A percentile compares a stretch with the other conserved stretches of the same genome.
Evolutionary conservation across 2,113 vertebrate species (phyloP).

Genomic region (Sporophila hypoxantha): DNA sequence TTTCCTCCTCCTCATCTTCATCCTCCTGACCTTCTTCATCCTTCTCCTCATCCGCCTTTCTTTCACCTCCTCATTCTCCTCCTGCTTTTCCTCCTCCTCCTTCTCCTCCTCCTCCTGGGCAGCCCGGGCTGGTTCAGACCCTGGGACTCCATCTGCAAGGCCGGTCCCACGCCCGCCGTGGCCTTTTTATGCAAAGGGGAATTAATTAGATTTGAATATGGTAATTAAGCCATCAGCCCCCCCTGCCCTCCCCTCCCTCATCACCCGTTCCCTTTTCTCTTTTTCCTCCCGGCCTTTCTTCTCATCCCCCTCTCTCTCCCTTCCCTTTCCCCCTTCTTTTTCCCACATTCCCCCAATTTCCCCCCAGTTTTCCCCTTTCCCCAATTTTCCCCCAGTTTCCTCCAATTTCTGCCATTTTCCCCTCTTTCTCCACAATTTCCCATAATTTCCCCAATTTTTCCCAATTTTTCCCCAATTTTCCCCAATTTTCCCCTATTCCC

Average conservation of each 20-base stretch:
- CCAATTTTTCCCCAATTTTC: too few relatives aligned
- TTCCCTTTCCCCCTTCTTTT: background rate
- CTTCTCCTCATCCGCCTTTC: too few relatives aligned
- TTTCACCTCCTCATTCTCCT: rapidly evolving
- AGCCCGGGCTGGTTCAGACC: constrained; percentile 49
- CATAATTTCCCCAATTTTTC: too few relatives aligned
- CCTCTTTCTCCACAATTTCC: too few relatives aligned
- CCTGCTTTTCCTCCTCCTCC: background rate
- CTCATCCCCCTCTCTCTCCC: background rate
- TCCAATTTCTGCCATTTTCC: background rate
- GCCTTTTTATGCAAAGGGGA: constrained; percentile 77
- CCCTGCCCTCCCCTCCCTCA: background rate
- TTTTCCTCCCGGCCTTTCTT: constrained; percentile 7
- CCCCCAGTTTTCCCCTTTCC: background rate
- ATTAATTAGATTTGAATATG: constrained; percentile 83
- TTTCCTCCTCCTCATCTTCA: rapidly evolving
- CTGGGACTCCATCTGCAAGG: constrained; percentile 71
- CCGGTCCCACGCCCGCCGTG: constrained; percentile 67
- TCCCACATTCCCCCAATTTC: too few relatives aligned
- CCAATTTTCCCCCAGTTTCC: too few relatives aligned
- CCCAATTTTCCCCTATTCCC: background rate
- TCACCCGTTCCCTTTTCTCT: background rate
- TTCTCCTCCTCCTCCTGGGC: background rate
- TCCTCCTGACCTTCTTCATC: background rate
- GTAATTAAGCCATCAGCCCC: constrained; percentile 40